Base-by-base conservation (phyloP, 2,888 invertebrate species). In the Chymomyza procnemis region DNA sequence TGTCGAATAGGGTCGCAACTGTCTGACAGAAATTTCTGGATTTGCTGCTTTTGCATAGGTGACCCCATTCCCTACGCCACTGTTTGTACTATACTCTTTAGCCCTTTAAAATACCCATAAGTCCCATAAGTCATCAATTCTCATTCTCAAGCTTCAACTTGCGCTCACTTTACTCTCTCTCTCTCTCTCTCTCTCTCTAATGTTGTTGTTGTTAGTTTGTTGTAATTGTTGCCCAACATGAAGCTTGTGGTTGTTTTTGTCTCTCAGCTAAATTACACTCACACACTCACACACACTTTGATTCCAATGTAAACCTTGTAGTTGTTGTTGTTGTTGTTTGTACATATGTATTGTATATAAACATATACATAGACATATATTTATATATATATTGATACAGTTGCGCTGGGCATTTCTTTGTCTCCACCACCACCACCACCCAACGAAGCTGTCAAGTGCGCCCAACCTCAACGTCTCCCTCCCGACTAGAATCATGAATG, bases 371-470 rank as follows among this genome's bases (percentile, higher is more conserved):
- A n/a, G n/a, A n/a, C n/a, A n/a, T n/a, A n/a, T n/a, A n/a, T n/a
- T n/a, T n/a, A n/a, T n/a, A n/a, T n/a, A n/a, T n/a, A 14, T 72
- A 67, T 73, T 73, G 70, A 67, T 73, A 73, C 75, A 75, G 70
- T 64, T 75, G 75, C 59, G 67, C 22, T 74, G 60, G 55, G 18
- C 18, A 56, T 61, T 72, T 63, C 65, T 67, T 60, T 74, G 67
- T 65, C 54, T 57, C n/a, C n/a, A n/a, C n/a, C n/a, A n/a, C n/a
- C n/a, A n/a, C n/a, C n/a, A n/a, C 18, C 46, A 18, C 60, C 62
- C 64, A 64, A 56, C 22, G 3, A 8, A 61, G 22, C 69, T 67
- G 75, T 62, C 69, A 65, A 63, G 73, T 54, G 18, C 50, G n/a
- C 16, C 50, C 34, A 41, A 4, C 6, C 9, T 2, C 26, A 26